Percentiles rank a stretch among this genome's conserved stretches.
phyloP scores from a whole-genome alignment of 2,797 vertebrate genomes.

The Catamblyrhynchus diadema region DNA sequence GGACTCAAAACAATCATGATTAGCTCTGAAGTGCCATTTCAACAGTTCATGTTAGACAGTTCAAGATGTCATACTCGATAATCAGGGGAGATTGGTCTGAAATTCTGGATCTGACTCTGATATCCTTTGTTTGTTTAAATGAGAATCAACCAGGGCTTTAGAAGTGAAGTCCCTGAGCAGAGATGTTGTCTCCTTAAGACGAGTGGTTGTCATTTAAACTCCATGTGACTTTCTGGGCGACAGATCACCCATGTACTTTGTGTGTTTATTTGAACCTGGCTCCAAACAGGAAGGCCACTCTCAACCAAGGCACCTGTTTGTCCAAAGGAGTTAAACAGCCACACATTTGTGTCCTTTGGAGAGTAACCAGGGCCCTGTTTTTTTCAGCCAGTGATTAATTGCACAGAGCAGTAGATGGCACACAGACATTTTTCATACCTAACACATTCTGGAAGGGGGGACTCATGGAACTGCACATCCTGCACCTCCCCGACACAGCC shows the following conservation, averaged over 20 bases:
- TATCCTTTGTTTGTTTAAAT: not conserved
- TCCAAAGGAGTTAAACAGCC: not conserved
- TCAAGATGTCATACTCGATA: not conserved
- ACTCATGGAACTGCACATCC: not conserved
- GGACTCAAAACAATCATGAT: not conserved
- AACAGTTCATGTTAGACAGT: not conserved
- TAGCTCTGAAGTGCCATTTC: not conserved
- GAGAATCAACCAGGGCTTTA: not conserved
- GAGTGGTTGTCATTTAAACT: not conserved
- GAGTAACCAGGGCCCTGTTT: not conserved
- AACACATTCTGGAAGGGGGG: not conserved
- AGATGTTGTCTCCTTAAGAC: not conserved
- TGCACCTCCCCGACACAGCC: not conserved
- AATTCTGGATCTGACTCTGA: not conserved
- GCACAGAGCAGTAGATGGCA: slow-evolving; percentile 14
- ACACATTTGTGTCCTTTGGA: not conserved
- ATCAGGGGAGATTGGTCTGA: not conserved
- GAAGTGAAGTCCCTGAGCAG: not conserved
- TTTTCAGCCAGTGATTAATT: slow-evolving; percentile 35
- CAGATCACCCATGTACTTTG: not conserved
- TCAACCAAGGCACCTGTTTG: not conserved
- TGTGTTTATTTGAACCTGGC: not conserved
- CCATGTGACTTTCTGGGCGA: not conserved
- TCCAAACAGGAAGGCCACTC: not conserved
- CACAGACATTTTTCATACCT: not conserved